These are phyloP conservation scores for Cydia pomonella DNA, from an alignment of 1,140 invertebrate genomes.

Conservation along the genomic window DNA sequence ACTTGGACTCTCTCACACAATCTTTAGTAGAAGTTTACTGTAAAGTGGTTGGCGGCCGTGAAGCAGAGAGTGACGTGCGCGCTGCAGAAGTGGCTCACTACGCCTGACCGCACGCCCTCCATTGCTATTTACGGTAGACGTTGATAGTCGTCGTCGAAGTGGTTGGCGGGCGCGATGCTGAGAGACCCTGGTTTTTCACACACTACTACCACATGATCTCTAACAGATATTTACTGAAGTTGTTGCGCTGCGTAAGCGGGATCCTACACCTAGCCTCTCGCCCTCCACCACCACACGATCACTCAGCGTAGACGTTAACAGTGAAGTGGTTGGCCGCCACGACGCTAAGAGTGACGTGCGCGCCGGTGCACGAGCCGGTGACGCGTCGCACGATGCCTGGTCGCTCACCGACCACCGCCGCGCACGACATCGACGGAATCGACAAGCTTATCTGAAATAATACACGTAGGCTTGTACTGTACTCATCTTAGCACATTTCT, in stretches of 20 bases:
- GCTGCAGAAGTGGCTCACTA: background rate
- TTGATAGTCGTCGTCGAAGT: too few relatives aligned
- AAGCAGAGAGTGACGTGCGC: background rate
- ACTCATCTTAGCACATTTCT: background rate
- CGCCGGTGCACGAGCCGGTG: slow-evolving; percentile 38
- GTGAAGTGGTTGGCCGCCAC: slow-evolving; percentile 36
- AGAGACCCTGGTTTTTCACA: too few relatives aligned
- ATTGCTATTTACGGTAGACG: too few relatives aligned
- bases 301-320: slow-evolving; percentile 31
- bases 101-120: background rate
- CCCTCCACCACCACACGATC: slow-evolving; percentile 37
- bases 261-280: background rate
- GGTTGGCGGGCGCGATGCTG: too few relatives aligned
- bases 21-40: background rate
- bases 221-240: too few relatives aligned
- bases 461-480: background rate
- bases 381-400: slow-evolving; percentile 38
- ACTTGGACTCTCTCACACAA: slow-evolving; percentile 34
- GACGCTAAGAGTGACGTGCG: slow-evolving; percentile 42
- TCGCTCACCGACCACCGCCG: slow-evolving; percentile 38
- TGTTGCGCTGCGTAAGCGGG: too few relatives aligned
- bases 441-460: slow-evolving; percentile 42
- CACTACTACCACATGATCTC: too few relatives aligned
- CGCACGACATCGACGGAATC: slow-evolving; percentile 41
- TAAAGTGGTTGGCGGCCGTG: background rate